A percentile compares a stretch with the other conserved stretches of the same genome.
Evolutionary conservation across 2,113 vertebrate species (phyloP).

Genomic region (Chlamydotis undulata): DNA sequence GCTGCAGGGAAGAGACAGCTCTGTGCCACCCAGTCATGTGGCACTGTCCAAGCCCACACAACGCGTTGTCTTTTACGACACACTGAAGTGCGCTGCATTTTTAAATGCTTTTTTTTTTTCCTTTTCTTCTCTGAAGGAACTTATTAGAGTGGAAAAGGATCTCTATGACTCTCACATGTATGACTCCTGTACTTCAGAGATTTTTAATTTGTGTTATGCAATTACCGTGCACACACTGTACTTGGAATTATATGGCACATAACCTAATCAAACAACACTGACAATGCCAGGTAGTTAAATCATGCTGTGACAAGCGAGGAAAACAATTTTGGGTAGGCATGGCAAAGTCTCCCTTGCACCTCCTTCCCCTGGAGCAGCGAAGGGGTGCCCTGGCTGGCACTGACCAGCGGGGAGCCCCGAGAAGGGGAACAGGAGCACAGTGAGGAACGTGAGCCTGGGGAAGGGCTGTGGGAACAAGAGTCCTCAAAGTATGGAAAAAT

Average conservation of each 20-base stretch:
- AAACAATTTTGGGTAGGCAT: not conserved
- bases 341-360: not conserved
- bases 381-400: not conserved
- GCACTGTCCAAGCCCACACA: conserved; percentile 24
- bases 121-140: conserved; percentile 16
- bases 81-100: not conserved
- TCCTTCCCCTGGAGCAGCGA: not conserved
- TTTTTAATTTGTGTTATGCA: conserved; percentile 21
- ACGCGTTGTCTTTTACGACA: conserved; percentile 15
- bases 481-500: not conserved
- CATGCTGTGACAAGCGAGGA: conserved; percentile 8
- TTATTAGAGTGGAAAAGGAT: conserved; percentile 25
- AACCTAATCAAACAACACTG: conserved; percentile 14
- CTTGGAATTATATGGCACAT: conserved; percentile 21
- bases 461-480: not conserved
- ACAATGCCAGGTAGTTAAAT: not conserved
- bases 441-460: not conserved
- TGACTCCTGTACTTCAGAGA: not conserved
- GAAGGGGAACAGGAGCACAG: not conserved
- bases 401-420: rapidly evolving
- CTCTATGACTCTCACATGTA: not conserved
- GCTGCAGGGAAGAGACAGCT: not conserved
- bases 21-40: not conserved
- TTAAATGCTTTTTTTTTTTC: not conserved
- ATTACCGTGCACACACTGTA: not conserved